Base-by-base conservation (phyloP, 2,113 vertebrate genomes). In the Hippocampus abdominalis region DNA sequence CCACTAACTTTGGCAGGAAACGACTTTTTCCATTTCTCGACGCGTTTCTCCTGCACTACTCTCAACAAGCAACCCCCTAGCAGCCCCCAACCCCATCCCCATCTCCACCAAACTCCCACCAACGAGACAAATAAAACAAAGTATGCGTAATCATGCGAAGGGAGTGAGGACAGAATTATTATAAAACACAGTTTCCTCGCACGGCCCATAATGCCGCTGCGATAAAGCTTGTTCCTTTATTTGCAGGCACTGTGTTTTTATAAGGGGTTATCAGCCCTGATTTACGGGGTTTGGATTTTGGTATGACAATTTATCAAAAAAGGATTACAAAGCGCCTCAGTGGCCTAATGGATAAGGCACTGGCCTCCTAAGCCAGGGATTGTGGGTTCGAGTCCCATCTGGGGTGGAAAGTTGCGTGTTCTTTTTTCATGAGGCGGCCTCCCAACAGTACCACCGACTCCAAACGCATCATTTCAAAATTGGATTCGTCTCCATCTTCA, bases 1-100 rank as follows among this genome's bases (percentile, higher is more conserved):
- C 88, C 88, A 81, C 79, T 88, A 82, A 84, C 82, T 90, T 87
- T 92, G 91, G 90, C 90, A 90, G 86, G 84, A 89, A 90, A 84
- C 78, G 69, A 42, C 75, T 88, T 91, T 92, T 92, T 92, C 91
- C 91, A 89, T 88, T 89, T 87, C 87, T 82, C 76, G 70, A 54
- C 0, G 48, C 79, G 80, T 85, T 86, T 85, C 78, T 84, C 74
- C 79, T 77, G 64, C 73, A 68, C 78, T 73, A 67, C 77, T 78
- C 79, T 84, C 73, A 77, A 81, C 84, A 80, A 88, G 77, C 68
- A 73, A 77, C 72, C 70, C 72, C 76, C 32, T 36, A 36, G 32
- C 32, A 36, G 32, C 4, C 32, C 32, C 32, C 5, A 36, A 5
- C 75, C 70, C 73, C 72, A 69, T 72, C 76, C 72, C 70, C 73